Conservation (phyloP, 2,888 invertebrate species). For the Phortica okadai region DNA sequence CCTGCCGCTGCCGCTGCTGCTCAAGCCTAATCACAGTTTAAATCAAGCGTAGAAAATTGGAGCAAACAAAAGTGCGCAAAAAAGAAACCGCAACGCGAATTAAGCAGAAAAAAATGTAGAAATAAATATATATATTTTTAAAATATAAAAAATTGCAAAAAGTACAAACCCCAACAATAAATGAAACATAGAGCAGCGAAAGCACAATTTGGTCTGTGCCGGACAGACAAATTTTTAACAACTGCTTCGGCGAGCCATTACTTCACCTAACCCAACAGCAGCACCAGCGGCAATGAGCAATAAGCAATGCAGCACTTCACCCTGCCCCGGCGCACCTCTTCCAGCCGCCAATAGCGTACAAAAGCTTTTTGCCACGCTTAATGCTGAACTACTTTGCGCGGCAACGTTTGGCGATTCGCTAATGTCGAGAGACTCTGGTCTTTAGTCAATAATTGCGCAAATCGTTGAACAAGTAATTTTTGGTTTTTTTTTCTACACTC, state of each 20-base stretch:
- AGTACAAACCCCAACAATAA: constrained; percentile 9
- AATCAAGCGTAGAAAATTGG: constrained; percentile 70
- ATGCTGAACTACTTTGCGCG: constrained; percentile 15
- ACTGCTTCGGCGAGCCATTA: constrained; percentile 14
- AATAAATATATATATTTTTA: background rate
- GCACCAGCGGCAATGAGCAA: background rate
- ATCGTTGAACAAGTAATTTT: constrained; percentile 34
- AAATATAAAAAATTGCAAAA: constrained; percentile 51
- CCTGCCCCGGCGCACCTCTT: background rate
- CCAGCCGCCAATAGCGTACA: background rate
- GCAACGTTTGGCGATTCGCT: background rate
- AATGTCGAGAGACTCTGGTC: constrained; percentile 38
- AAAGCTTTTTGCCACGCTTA: background rate
- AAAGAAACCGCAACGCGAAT: constrained; percentile 35
- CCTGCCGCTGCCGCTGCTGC: constrained; percentile 32
- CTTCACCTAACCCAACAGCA: background rate
- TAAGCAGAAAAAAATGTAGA: constrained; percentile 41
- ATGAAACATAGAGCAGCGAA: constrained; percentile 54
- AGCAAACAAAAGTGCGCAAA: constrained; percentile 63
- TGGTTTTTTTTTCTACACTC: background rate
- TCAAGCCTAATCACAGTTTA: constrained; percentile 64
- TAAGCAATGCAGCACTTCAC: background rate
- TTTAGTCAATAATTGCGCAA: constrained; percentile 62
- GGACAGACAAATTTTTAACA: constrained; percentile 40
- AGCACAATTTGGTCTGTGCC: constrained; percentile 40